Conservation (phyloP, 2,888 invertebrate genomes). For the Sepiola atlantica region DNA sequence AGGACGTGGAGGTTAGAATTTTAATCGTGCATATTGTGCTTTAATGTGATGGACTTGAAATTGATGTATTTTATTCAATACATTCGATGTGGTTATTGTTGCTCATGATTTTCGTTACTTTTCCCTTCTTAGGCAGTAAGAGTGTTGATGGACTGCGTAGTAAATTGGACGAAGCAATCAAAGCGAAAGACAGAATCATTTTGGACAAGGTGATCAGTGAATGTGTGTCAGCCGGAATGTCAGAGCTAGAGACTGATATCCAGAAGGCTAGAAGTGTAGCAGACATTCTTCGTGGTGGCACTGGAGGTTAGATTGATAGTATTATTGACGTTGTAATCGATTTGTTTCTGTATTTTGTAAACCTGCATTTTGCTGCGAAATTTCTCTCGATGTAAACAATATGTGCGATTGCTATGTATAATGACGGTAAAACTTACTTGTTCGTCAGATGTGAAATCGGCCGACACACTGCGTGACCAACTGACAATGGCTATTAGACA, state of each 20-base stretch:
- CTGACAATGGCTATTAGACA: neutral
- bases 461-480: neutral
- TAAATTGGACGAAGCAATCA: constrained; percentile 24
- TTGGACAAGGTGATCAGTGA: neutral
- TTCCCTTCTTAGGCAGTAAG: neutral
- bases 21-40: neutral
- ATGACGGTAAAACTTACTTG: neutral
- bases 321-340: neutral
- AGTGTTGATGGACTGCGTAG: neutral
- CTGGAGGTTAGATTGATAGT: neutral
- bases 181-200: neutral
- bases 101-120: neutral
- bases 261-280: constrained; percentile 15
- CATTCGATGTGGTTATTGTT: neutral
- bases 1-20: neutral
- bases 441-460: constrained; percentile 34
- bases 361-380: neutral
- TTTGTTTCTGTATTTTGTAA: no score
- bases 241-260: neutral
- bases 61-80: neutral
- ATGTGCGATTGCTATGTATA: neutral
- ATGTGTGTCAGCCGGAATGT: constrained; percentile 35
- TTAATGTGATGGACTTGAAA: neutral
- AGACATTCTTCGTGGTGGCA: constrained; percentile 36
- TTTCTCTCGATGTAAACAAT: neutral